phyloP scores from a whole-genome alignment of 2,888 invertebrate species.

The Pollenia angustigena region DNA sequence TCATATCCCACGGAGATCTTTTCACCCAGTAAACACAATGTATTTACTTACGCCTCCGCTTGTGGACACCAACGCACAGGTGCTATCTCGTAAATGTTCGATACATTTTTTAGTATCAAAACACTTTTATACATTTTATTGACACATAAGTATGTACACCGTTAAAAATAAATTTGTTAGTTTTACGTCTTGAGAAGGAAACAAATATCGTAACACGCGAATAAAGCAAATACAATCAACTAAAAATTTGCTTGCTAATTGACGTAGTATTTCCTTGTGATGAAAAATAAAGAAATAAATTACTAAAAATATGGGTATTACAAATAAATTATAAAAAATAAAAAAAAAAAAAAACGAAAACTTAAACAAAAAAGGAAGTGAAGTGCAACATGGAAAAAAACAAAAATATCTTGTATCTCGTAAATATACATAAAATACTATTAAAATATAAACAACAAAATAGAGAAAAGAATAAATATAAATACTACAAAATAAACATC shows the following conservation, averaged over 20 bases:
- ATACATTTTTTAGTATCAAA: no score
- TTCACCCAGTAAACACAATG: no score
- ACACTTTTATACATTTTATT: no score
- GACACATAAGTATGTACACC: no score
- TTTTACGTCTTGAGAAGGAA: conserved; percentile 11
- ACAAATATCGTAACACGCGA: conserved; percentile 12
- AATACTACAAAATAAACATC: conserved; percentile 17
- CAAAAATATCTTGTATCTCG: conserved; percentile 31
- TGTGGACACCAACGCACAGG: no score
- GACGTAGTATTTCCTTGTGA: conserved; percentile 69
- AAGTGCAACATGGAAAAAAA: conserved; percentile 55
- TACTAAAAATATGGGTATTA: background rate
- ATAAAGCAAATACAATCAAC: conserved; percentile 11
- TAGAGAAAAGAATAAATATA: conserved; percentile 38
- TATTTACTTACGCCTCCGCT: no score
- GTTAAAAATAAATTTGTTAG: conserved; percentile 40
- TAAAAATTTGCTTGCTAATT: conserved; percentile 38
- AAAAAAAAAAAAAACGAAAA: conserved; percentile 5
- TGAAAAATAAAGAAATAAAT: conserved; percentile 31
- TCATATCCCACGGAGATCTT: no score
- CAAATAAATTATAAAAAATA: background rate
- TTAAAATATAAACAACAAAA: conserved; percentile 34
- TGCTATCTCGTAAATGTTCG: no score
- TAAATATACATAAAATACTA: conserved; percentile 34
- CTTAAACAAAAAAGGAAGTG: conserved; percentile 40